Base-by-base conservation (phyloP, 2,888 invertebrate genomes). In the Melieria crassipennis region DNA sequence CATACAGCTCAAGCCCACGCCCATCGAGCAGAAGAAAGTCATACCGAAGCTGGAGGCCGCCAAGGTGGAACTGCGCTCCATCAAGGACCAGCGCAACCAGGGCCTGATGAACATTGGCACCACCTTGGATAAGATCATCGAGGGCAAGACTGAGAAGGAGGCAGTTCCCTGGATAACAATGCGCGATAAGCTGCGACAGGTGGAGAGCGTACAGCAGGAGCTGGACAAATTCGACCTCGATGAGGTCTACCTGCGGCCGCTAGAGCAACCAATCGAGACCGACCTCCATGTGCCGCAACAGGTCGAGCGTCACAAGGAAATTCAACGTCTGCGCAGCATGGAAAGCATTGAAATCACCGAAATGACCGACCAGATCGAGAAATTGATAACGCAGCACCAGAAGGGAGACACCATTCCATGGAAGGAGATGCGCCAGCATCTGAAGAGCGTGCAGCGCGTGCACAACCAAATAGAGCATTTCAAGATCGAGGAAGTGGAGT, bases 1-100 rank as follows among this genome's bases (percentile, higher is more conserved):
- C 76, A 88, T 91, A 13, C 87, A 83, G 56, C 81, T 91, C 45
- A 91, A 90, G 77, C 91, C 91, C 3, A 88, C 91, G 0, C 91
- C 90, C 78, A 87, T 87, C 62, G 87, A 87, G 70, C 87, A 87
- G 72, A 86, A 86, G 78, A 86, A 85, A 75, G 88, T 90, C 64
- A 88, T 90, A 75, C 89, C 89, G 76, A 86, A 87, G 74, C 82
- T 87, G 66, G 88, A 90, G 77, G 81, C 88, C 50, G 89, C 89
- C 74, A 85, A 87, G 60, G 87, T 89, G 64, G 84, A 82, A 62
- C 83, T 85, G 42, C 88, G 83, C 88, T 90, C 89, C 80, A 89
- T 88, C 5, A 89, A 88, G 80, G 77, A 88, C 62, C 88, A 89
- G 74, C 80, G 86, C 7, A 83, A 84, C 78, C 83, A 82, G 47